These are phyloP conservation scores for Aldabrachelys gigantea DNA, from an alignment of 2,113 vertebrate genomes.

Conservation along the genomic window DNA sequence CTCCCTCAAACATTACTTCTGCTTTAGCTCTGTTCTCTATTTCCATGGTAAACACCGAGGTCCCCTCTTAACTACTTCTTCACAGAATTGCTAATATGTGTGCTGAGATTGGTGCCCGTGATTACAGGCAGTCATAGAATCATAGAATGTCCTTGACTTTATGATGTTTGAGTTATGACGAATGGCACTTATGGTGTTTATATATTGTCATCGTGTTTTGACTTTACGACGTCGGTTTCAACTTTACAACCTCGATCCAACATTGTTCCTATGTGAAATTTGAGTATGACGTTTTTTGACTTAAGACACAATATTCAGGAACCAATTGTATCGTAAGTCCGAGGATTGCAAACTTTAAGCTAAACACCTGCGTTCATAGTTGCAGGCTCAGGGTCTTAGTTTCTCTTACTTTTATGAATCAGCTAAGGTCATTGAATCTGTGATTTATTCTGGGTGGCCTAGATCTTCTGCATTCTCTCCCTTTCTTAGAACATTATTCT, in stretches of 20 bases:
- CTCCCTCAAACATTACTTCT: not conserved
- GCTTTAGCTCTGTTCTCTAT: not conserved
- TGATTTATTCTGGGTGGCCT: not conserved
- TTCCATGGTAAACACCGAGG: not conserved
- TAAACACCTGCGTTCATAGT: not conserved
- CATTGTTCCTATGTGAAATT: too few relatives aligned
- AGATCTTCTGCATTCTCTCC: not conserved
- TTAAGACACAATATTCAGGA: too few relatives aligned
- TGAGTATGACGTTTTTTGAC: too few relatives aligned
- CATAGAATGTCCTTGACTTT: too few relatives aligned
- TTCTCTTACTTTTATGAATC: not conserved
- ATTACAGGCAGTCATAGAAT: not conserved
- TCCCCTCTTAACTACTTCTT: not conserved
- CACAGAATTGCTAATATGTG: fast-evolving
- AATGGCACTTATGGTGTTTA: too few relatives aligned
- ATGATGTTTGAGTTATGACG: too few relatives aligned
- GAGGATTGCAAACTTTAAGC: not conserved
- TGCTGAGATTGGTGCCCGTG: fast-evolving
- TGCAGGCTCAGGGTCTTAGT: not conserved
- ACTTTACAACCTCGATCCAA: too few relatives aligned
- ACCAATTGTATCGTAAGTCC: too few relatives aligned
- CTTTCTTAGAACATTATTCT: not conserved
- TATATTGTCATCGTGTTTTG: too few relatives aligned
- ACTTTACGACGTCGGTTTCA: too few relatives aligned
- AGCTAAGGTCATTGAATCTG: not conserved